A percentile compares a stretch with the other conserved stretches of the same genome.
These are phyloP conservation scores for Kryptolebias marmoratus DNA, from an alignment of 2,113 vertebrate genomes.

Conservation along the genomic window DNA sequence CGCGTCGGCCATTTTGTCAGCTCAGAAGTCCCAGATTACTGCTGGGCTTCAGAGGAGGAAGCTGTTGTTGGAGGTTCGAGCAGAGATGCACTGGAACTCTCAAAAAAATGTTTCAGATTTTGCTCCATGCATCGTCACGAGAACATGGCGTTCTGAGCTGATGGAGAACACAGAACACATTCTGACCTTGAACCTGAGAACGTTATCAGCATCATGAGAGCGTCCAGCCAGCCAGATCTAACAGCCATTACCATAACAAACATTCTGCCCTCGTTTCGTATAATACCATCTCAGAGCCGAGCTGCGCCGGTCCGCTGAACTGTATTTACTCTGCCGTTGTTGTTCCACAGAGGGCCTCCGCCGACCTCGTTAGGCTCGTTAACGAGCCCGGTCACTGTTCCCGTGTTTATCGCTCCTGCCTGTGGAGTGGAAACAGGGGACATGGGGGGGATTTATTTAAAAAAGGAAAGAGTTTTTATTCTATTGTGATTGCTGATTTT, in stretches of 20 bases:
- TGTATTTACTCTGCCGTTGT: constrained; percentile 41
- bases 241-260: constrained; percentile 60
- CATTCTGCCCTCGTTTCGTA: constrained; percentile 46
- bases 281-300: constrained; percentile 22
- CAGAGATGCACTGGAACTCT: no score
- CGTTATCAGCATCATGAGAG: background rate
- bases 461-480: background rate
- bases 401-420: constrained; percentile 8
- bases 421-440: background rate
- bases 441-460: background rate
- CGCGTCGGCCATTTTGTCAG: no score
- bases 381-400: background rate
- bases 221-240: constrained; percentile 41
- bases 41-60: no score
- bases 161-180: background rate
- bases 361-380: constrained; percentile 38
- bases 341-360: constrained; percentile 28
- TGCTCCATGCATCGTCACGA: no score
- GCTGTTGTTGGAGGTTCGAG: no score
- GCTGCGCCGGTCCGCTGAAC: constrained; percentile 25
- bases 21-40: no score
- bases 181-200: background rate
- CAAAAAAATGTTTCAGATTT: no score
- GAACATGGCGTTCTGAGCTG: background rate
- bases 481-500: no score